Conservation (phyloP, 2,113 vertebrate genomes). For the Bos javanicus region DNA sequence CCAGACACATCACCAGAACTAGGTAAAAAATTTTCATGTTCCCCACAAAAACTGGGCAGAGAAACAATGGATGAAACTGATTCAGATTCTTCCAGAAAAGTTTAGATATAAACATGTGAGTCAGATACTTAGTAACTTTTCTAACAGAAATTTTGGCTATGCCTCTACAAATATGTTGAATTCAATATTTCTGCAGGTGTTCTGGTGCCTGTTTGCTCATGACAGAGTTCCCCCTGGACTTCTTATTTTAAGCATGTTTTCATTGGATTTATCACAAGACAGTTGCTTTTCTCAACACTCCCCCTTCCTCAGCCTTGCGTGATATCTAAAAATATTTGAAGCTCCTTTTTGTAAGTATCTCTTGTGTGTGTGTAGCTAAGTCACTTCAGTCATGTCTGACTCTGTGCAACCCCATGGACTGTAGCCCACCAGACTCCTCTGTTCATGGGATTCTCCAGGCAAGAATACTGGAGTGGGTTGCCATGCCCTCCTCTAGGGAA, state of each 20-base stretch:
- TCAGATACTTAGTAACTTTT: not conserved
- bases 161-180: fast-evolving
- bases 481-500: not conserved
- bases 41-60: not conserved
- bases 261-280: not conserved
- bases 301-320: not conserved
- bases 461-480: not conserved
- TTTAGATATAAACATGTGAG: not conserved
- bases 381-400: not conserved
- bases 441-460: not conserved
- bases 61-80: not conserved
- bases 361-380: fast-evolving
- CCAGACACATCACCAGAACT: not conserved
- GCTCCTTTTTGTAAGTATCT: not conserved
- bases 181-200: fast-evolving
- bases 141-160: fast-evolving
- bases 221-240: not conserved
- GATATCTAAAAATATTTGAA: not conserved
- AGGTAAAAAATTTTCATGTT: not conserved
- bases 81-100: not conserved
- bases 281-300: not conserved
- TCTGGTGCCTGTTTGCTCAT: fast-evolving
- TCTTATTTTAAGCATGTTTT: not conserved
- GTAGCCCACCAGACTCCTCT: not conserved
- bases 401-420: not conserved